phyloP scores from a whole-genome alignment of 2,888 invertebrate species.

The Drosophila hamatofila region DNA sequence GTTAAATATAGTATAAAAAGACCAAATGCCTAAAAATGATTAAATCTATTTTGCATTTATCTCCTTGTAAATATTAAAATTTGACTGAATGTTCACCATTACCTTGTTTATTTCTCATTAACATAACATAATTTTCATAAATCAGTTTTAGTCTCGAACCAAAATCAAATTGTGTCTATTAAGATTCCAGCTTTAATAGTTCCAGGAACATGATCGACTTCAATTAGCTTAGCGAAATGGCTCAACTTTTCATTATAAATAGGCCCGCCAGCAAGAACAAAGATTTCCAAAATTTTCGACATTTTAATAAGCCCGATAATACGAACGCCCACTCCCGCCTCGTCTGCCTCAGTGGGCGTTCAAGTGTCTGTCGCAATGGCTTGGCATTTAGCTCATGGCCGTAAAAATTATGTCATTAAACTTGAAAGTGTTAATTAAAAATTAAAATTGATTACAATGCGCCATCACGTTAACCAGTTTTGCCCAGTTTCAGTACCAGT shows the following conservation, averaged over 20 bases:
- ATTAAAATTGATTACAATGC: slow-evolving; percentile 70
- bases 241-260: slow-evolving; percentile 37
- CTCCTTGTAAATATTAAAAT: no score
- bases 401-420: slow-evolving; percentile 72
- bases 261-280: background rate
- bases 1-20: no score
- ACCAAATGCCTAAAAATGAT: background rate
- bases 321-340: background rate
- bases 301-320: slow-evolving; percentile 38
- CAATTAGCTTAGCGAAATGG: slow-evolving; percentile 10
- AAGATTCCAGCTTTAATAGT: background rate
- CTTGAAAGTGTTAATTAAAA: slow-evolving; percentile 79
- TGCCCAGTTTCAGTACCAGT: background rate
- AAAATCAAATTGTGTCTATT: slow-evolving; percentile 4
- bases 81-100: no score
- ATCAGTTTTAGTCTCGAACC: background rate
- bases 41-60: background rate
- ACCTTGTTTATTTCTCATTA: background rate
- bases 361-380: slow-evolving; percentile 34
- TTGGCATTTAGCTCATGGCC: slow-evolving; percentile 71
- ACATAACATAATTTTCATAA: background rate
- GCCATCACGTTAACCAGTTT: slow-evolving; percentile 14
- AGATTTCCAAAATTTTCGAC: slow-evolving; percentile 11
- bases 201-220: background rate
- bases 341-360: background rate